Conservation (phyloP, 2,113 vertebrate genomes). For the Mohoua ochrocephala region DNA sequence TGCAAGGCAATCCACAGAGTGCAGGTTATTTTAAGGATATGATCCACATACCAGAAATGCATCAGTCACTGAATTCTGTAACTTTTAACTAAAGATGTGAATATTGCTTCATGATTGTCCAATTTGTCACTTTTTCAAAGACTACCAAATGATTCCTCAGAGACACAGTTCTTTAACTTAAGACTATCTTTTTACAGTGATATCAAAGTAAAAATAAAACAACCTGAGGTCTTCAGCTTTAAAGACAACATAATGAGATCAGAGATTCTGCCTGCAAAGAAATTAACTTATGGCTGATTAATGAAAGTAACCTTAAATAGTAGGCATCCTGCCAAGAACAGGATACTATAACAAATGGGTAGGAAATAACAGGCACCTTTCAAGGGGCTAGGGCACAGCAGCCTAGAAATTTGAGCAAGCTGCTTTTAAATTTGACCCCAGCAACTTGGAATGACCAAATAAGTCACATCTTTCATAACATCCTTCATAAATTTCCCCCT, state of each 20-base stretch:
- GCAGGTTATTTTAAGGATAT: neutral
- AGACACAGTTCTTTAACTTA: slow-evolving; percentile 44
- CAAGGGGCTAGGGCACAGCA: slow-evolving; percentile 17
- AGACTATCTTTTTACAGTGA: slow-evolving; percentile 49
- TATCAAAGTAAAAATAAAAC: slow-evolving; percentile 55
- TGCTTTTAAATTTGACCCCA: slow-evolving; percentile 65
- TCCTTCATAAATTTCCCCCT: slow-evolving; percentile 37
- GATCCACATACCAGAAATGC: neutral
- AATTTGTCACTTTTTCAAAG: slow-evolving; percentile 55
- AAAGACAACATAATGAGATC: slow-evolving; percentile 70
- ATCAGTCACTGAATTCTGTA: neutral
- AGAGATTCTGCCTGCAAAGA: slow-evolving; percentile 68
- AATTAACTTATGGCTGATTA: slow-evolving; percentile 75
- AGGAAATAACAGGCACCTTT: slow-evolving; percentile 59
- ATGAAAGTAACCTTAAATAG: slow-evolving; percentile 73
- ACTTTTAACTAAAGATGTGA: slow-evolving; percentile 16
- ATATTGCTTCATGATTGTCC: slow-evolving; percentile 17
- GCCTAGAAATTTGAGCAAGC: slow-evolving; percentile 57
- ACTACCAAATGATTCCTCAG: slow-evolving; percentile 46
- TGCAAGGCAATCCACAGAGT: neutral
- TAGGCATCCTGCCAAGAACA: slow-evolving; percentile 55
- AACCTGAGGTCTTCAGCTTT: slow-evolving; percentile 57
- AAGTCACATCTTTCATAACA: slow-evolving; percentile 59
- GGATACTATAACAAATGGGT: slow-evolving; percentile 31
- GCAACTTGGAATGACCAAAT: slow-evolving; percentile 62